Percentiles rank a stretch among this genome's conserved stretches.
Conservation (phyloP, 2,113 vertebrate species). For the human region DNA sequence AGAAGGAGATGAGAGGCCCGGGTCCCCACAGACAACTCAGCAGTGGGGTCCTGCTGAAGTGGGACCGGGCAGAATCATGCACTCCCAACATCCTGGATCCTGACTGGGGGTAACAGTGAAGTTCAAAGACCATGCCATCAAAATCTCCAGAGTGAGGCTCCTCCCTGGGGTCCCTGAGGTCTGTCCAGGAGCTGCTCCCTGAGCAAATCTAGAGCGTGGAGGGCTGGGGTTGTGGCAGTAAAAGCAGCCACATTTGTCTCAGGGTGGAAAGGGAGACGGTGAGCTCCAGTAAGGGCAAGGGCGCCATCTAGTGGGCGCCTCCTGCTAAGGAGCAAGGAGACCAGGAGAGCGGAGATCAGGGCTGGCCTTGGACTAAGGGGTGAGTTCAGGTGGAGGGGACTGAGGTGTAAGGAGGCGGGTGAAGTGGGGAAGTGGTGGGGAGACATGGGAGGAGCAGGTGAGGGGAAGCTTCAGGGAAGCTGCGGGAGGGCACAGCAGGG, state of each 20-base stretch:
- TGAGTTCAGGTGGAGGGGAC: neutral
- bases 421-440: too few species aligned
- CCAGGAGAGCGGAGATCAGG: neutral
- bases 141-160: neutral
- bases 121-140: too few species aligned
- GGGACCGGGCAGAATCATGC: neutral
- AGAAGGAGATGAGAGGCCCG: neutral
- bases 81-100: neutral
- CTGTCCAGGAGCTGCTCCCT: neutral
- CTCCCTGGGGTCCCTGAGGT: neutral
- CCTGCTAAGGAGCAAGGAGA: neutral
- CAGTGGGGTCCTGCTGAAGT: neutral
- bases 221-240: neutral
- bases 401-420: too few species aligned
- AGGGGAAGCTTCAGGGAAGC: too few species aligned
- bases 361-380: neutral
- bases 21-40: neutral
- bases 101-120: too few species aligned
- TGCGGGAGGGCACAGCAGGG: too few species aligned
- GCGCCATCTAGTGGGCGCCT: neutral
- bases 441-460: too few species aligned
- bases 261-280: rapidly evolving
- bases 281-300: neutral
- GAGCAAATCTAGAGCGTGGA: neutral
- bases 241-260: neutral